Conservation (phyloP, 2,797 vertebrate genomes). For the Streptopelia turtur region DNA sequence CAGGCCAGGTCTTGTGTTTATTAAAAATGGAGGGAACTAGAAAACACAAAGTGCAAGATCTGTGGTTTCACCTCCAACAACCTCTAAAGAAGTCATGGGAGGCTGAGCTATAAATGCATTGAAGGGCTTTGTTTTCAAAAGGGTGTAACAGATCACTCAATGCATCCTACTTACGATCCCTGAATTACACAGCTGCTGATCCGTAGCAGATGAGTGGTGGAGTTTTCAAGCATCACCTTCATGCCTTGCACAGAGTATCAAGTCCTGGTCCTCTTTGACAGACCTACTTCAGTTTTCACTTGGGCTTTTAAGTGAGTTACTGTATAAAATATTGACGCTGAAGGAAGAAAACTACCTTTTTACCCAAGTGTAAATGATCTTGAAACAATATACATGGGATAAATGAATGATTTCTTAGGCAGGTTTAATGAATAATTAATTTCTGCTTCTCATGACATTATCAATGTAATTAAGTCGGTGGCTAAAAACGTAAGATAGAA, state of each 20-base stretch:
- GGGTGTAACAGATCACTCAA: background rate
- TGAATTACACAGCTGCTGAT: background rate
- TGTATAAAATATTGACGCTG: slow-evolving; percentile 36
- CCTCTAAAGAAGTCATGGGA: background rate
- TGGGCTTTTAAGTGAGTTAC: slow-evolving; percentile 17
- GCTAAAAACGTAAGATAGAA: slow-evolving; percentile 38
- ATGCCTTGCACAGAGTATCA: background rate
- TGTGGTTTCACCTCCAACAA: background rate
- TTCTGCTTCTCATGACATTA: slow-evolving; percentile 49
- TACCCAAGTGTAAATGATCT: slow-evolving; percentile 57
- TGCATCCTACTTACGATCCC: background rate
- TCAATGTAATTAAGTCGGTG: slow-evolving; percentile 59
- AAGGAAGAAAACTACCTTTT: slow-evolving; percentile 38
- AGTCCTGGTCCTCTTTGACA: background rate
- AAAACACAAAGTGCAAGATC: background rate
- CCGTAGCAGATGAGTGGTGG: background rate
- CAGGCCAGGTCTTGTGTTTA: background rate
- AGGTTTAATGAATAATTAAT: slow-evolving; percentile 61
- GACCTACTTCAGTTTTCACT: background rate
- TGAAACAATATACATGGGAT: slow-evolving; percentile 63
- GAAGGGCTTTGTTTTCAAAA: background rate
- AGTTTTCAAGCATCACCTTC: background rate
- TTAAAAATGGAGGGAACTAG: background rate
- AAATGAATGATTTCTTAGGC: slow-evolving; percentile 28
- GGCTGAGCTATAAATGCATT: background rate